These are phyloP conservation scores for Paradoxurus hermaphroditus DNA, from an alignment of 2,113 vertebrate genomes.

Conservation along the genomic window DNA sequence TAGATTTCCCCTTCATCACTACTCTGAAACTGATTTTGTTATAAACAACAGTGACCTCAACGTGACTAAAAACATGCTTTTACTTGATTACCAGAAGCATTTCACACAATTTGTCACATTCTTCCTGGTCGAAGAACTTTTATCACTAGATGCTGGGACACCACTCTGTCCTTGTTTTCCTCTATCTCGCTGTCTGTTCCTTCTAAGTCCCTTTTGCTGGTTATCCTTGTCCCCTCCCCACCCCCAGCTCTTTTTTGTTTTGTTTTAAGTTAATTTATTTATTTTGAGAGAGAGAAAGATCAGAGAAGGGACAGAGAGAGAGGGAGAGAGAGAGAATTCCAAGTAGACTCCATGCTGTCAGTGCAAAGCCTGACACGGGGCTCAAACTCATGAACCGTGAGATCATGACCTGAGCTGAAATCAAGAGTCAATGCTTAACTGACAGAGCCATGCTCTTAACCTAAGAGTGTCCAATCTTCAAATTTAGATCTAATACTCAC, in stretches of 20 bases:
- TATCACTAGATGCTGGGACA: accelerated
- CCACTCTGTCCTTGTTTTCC: background rate
- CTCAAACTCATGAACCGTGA: too few relatives aligned
- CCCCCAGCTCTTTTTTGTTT: background rate
- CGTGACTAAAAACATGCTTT: background rate
- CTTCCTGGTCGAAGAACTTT: background rate
- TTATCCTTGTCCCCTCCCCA: background rate
- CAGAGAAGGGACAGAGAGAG: too few relatives aligned
- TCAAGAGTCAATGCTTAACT: too few relatives aligned
- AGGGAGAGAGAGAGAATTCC: too few relatives aligned
- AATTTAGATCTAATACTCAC: background rate
- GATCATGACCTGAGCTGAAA: too few relatives aligned
- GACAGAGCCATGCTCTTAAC: background rate
- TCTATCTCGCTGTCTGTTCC: background rate
- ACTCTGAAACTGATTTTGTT: background rate
- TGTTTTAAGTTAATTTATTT: too few relatives aligned
- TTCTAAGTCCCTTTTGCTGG: background rate
- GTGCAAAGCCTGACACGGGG: too few relatives aligned
- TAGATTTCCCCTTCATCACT: background rate
- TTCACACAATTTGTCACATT: background rate
- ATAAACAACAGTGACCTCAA: background rate
- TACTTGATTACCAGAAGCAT: background rate
- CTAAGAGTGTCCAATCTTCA: background rate
- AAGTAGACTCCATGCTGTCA: too few relatives aligned
- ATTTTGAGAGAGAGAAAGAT: too few relatives aligned